phyloP scores from a whole-genome alignment of 2,113 vertebrate genomes.

The Hydropotes inermis region DNA sequence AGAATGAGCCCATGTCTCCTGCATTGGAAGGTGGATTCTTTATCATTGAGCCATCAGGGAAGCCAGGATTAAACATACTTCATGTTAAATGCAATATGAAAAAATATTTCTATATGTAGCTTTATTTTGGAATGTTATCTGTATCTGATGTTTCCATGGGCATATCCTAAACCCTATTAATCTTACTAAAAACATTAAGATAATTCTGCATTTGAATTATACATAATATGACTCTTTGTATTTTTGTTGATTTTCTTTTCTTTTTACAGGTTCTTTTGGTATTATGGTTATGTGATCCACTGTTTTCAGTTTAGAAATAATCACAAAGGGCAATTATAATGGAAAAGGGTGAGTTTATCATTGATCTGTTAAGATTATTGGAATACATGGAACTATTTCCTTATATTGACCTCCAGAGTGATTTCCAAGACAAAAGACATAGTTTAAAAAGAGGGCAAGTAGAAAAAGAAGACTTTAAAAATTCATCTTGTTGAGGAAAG shows the following conservation, averaged over 20 bases:
- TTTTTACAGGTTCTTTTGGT: neutral
- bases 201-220: neutral
- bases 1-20: fast-evolving
- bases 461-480: neutral
- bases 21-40: neutral
- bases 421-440: neutral
- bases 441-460: neutral
- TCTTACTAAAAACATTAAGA: neutral
- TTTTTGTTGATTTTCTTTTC: neutral
- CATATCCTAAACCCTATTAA: neutral
- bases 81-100: neutral
- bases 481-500: neutral
- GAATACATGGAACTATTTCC: neutral
- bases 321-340: neutral
- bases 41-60: neutral
- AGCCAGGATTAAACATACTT: neutral
- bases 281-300: neutral
- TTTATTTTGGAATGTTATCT: neutral
- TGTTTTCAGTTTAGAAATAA: neutral
- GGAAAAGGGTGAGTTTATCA: neutral
- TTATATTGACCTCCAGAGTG: neutral
- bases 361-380: neutral
- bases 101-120: neutral
- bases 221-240: neutral
- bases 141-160: neutral